Evolutionary conservation across 2,113 vertebrate species (phyloP), one percentile per base, ranked within the genome.

Genomic region (Corapipo altera): DNA sequence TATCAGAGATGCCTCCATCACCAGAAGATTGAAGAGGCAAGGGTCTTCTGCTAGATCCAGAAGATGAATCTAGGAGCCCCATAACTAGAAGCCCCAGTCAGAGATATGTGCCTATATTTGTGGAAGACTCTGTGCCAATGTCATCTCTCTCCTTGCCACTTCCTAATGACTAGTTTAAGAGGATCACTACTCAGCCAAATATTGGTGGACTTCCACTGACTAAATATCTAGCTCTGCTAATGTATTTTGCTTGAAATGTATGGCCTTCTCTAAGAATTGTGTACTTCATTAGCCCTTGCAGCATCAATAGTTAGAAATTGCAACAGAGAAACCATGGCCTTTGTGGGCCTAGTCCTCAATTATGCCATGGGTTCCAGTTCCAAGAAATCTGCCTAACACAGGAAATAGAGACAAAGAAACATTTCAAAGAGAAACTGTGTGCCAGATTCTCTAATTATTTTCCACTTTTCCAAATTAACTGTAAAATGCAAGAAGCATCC

Each of bases 51-150:
- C n/a, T 73, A 58, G 16, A 80, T 46, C 15, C 44, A 76, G 32
- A 16, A 77, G n/a, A 54, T 5, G 26, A 22, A 85, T 51, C 20
- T 35, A 78, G 59, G n/a, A 91, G 62, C 6, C 19, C 33, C 1
- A 3, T 15, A 83, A n/a, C 37, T 55, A 88, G 44, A 76, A 83
- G 43, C 15, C 49, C 35, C 20, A 39, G 1, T 4, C 21, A 93
- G 37, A 93, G 20, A 33, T 4, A 43, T 16, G 32, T 23, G 76
- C 2, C 39, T 66, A 4, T 6, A 54, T 28, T 66, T 93, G 44
- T 61, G 28, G 54, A 85, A 93, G 26, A 80, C 14, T 51, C 28
- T 33, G 33, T 44, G 33, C 6, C 0, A 0, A 3, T 62, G 16
- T 58, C 27, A 51, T 15, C 15, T 82, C 33, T 77, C 43, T 71